phyloP scores from a whole-genome alignment of 2,113 vertebrate genomes.

The Tetrax tetrax region DNA sequence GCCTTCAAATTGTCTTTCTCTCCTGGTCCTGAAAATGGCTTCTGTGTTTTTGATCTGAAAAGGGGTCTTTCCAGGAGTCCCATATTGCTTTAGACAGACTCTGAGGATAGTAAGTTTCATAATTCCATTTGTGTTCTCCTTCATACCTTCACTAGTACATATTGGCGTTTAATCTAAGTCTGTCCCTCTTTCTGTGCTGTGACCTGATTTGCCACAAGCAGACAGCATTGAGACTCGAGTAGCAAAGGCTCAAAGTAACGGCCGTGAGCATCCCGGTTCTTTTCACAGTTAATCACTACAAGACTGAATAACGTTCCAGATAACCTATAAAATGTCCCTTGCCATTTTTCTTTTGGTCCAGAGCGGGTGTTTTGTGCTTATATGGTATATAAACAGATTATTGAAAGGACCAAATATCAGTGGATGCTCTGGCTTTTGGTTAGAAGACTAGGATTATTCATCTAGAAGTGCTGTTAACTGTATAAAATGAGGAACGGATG shows the following conservation, averaged over 20 bases:
- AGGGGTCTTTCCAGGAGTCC: neutral
- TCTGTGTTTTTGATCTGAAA: neutral
- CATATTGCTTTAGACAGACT: neutral
- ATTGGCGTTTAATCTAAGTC: neutral
- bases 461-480: neutral
- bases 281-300: neutral
- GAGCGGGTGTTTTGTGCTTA: neutral
- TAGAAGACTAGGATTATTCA: neutral
- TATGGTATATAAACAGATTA: neutral
- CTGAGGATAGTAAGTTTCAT: neutral
- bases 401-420: neutral
- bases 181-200: neutral
- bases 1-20: neutral
- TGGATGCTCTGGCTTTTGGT: neutral
- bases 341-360: neutral
- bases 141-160: neutral
- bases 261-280: neutral
- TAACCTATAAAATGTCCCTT: neutral
- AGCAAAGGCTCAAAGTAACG: neutral
- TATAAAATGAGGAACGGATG: neutral
- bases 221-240: neutral
- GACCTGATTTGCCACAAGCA: neutral
- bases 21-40: slow-evolving; percentile 22
- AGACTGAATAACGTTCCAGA: neutral
- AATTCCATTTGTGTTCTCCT: neutral